Evolutionary conservation across 2,888 invertebrate species (phyloP).

Genomic region (Oscheius myriophilus): DNA sequence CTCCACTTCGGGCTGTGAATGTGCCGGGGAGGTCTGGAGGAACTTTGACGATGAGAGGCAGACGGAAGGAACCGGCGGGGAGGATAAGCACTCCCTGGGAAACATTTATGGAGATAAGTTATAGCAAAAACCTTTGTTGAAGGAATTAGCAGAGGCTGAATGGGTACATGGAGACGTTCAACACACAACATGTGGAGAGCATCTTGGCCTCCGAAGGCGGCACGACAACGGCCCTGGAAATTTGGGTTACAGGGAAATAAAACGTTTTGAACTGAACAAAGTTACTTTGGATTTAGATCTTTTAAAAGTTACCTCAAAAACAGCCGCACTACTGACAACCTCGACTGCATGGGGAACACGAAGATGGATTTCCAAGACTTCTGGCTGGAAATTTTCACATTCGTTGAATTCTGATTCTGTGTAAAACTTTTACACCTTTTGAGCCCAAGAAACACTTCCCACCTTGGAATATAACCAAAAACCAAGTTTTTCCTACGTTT

Average conservation of each 20-base stretch:
- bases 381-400: slow-evolving; percentile 42
- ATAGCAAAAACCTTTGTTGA: slow-evolving; percentile 34
- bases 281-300: neutral
- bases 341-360: slow-evolving; percentile 44
- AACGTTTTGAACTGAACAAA: neutral
- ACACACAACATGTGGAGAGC: slow-evolving; percentile 40
- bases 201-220: slow-evolving; percentile 45
- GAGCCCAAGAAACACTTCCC: slow-evolving; percentile 21
- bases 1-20: slow-evolving; percentile 45
- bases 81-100: slow-evolving; percentile 34
- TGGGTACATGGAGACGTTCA: slow-evolving; percentile 39
- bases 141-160: slow-evolving; percentile 37
- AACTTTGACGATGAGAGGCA: slow-evolving; percentile 39
- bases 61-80: slow-evolving; percentile 40
- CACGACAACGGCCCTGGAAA: slow-evolving; percentile 45
- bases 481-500: no score
- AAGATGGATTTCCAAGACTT: slow-evolving; percentile 44
- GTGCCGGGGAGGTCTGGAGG: slow-evolving; percentile 49
- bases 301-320: slow-evolving; percentile 49
- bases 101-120: no score
- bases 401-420: no score
- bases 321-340: slow-evolving; percentile 37
- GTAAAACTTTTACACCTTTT: slow-evolving; percentile 3
- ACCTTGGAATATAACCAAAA: no score
- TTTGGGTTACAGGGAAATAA: neutral